Base-by-base conservation (phyloP, 2,888 invertebrate species). In the Drosophila hamatofila region DNA sequence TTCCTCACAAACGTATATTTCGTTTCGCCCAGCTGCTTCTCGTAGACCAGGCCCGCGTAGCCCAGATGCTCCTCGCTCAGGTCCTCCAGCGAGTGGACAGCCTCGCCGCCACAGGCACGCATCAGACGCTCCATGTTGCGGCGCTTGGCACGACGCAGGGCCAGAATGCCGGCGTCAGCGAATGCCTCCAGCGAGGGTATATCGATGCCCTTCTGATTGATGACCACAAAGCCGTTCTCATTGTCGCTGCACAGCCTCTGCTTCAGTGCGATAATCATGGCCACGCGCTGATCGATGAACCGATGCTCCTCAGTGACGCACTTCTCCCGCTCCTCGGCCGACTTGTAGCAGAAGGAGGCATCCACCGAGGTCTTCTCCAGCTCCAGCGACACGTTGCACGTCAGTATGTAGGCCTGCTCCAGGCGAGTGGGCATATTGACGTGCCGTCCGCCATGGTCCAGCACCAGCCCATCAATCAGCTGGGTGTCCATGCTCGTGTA, bases 191-290 rank as follows among this genome's bases (percentile, higher is more conserved):
- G 94, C 6, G 98, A 98, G 91, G 98, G 95, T 0, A 99, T 99
- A 92, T 99, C 99, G 90, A 99, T 98, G 56, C 99, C 99, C 94
- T 99, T 99, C 93, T 99, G 98, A 92, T 99, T 99, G 91, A 99
- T 97, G 9, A 99, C 95, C 25, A 99, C 98, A 92, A 99, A 99
- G 7, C 94, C 95, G 90, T 98, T 98, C 90, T 97, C 94, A 0
- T 95, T 97, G 16, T 96, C 97, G 81, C 96, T 96, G 92, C 99
- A 99, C 0, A 99, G 93, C 91, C 97, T 96, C 91, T 96, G 97
- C 94, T 99, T 99, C 83, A 99, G 93, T 37, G 96, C 98, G 82
- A 99, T 96, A 8, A 96, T 95, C 94, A 98, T 98, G 91, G 96
- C 94, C 0, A 99, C 98, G 72, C 99, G 95, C 85, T 97, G 96